Conservation (phyloP, 2,113 vertebrate species). For the Chaetura pelagica region DNA sequence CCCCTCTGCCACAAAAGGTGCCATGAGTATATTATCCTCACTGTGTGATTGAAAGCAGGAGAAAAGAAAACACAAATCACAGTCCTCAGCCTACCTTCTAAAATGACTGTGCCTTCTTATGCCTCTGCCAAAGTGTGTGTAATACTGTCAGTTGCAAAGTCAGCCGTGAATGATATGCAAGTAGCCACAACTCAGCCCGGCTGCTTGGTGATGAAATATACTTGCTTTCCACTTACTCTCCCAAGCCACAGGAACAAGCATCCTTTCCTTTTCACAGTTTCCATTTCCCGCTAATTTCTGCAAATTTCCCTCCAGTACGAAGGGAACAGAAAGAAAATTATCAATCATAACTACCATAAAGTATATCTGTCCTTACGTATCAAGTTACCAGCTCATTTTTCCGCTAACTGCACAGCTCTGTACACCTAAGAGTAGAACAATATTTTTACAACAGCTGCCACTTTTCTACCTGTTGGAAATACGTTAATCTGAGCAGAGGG, state of each 20-base stretch:
- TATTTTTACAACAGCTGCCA: not conserved
- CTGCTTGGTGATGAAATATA: not conserved
- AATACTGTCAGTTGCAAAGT: not conserved
- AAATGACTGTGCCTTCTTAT: not conserved
- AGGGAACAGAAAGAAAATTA: not conserved
- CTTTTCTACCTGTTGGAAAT: conserved; percentile 3
- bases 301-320: not conserved
- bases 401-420: not conserved
- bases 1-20: rapidly evolving
- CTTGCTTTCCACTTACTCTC: not conserved
- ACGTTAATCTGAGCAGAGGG: not conserved
- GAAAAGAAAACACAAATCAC: not conserved
- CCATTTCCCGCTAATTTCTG: not conserved
- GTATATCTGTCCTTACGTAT: not conserved
- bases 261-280: not conserved
- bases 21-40: not conserved
- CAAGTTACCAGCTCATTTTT: not conserved
- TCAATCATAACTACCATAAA: not conserved
- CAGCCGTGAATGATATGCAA: not conserved
- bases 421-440: not conserved
- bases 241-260: not conserved
- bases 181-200: rapidly evolving
- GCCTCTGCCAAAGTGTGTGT: not conserved
- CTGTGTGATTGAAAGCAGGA: not conserved
- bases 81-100: not conserved